Evolutionary conservation across 2,113 vertebrate species (phyloP), one percentile per base, ranked within the genome.

Genomic region (Elgaria multicarinata): DNA sequence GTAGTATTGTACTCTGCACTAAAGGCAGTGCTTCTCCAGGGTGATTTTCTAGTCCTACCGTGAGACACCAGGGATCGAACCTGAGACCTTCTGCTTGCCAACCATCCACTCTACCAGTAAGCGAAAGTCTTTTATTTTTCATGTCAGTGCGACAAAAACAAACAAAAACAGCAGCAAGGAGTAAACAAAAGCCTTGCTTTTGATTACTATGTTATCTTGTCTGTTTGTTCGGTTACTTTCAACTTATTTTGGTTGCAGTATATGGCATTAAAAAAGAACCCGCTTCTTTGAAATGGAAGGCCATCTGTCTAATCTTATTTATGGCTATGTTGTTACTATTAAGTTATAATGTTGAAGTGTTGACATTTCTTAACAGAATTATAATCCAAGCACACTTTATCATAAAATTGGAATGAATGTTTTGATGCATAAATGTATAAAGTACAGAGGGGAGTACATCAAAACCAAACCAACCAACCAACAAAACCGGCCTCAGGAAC

Each of bases 251-350:
- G 42, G 33, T 36, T 62, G 66, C 20, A 46, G 42, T 24, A 77
- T 31, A 77, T 33, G 58, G 31, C 55, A 87, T 87, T 77, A 22
- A 66, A 33, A 83, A 83, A 9, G 24, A 66, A 26, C 16, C 33
- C 13, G 39, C 20, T 28, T n/a, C 31, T 46, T 66, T 89, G 67
- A 75, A 83, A 58, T 33, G 33, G 78, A 62, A 75, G 67, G 36
- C 20, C 18, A 77, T 83, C 67, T 75, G 69, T 36, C 81, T 67
- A n/a, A 71, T 89, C 33, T 83, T 75, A 66, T 76, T 88, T 74
- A 46, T 26, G 39, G 69, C 20, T 64, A 20, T 66, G 31, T 64
- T 46, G 13, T 75, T 76, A 14, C 39, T 75, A 44, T 83, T 64
- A 46, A 24, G 55, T 46, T 66, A 62, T 62, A 20, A 36, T 64